Base-by-base conservation (phyloP, 1,140 invertebrate genomes). In the Araneus ventricosus region DNA sequence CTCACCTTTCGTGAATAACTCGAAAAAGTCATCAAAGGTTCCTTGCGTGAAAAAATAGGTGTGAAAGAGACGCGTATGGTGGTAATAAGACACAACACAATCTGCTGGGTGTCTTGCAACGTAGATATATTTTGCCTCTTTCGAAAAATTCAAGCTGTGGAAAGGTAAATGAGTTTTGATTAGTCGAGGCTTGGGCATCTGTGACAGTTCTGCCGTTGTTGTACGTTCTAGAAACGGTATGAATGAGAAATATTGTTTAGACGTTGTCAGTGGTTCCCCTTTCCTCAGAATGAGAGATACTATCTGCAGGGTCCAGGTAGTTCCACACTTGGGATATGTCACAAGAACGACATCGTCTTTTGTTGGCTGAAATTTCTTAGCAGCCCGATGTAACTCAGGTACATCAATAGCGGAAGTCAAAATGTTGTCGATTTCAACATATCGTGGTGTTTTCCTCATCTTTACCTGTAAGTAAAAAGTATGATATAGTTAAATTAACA, bases 291-390 rank as follows among this genome's bases (percentile, higher is more conserved):
- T 92, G n/a, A 91, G 88, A 10, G 34, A 27, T 4, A 89, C 34
- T 27, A 95, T 95, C 41, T 95, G 95, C 61, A 95, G 94, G 24
- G 95, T 93, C 95, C 95, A 95, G 7, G 95, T 95, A 22, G 95
- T 95, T 20, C 94, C 94, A 59, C 88, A 94, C 79, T 94, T 94
- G 45, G 94, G 94, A 41, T 92, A 94, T 1, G 94, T 92, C 7
- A 30, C 88, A 17, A 94, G 87, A 30, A 94, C 45, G 6, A 94
- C 39, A 61, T 94, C 94, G 37, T 67, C 63, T 67, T 93, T 57
- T 4, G 22, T 52, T 0, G 94, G 94, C 22, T 80, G 88, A 52
- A 92, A 94, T 20, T 30, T 27, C n/a, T 52, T 27, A 0, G 94
- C 94, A 27, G 80, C 63, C 39, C 61, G 45, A 14, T 88, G 24